Evolutionary conservation across 2,888 invertebrate genomes (phyloP).

Genomic region (Dyspetes luteomarginatus): DNA sequence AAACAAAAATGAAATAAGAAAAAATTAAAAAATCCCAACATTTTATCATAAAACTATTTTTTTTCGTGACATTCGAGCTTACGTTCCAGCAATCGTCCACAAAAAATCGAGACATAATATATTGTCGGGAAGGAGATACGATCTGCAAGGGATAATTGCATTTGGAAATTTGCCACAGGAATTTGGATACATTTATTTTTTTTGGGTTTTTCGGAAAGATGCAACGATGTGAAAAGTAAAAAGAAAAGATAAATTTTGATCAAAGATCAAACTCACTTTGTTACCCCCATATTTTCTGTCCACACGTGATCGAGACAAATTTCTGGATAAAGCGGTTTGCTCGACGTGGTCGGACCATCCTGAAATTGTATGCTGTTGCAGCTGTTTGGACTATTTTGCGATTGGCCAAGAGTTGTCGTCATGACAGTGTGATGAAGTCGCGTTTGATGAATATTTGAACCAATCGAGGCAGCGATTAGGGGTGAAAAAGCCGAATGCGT

Average conservation of each 20-base stretch:
- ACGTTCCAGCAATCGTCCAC: slow-evolving; percentile 41
- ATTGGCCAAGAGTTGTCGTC: slow-evolving; percentile 74
- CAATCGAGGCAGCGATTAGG: slow-evolving; percentile 71
- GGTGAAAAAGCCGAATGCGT: slow-evolving; percentile 80
- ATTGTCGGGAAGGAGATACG: slow-evolving; percentile 22
- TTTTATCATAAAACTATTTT: slow-evolving; percentile 4
- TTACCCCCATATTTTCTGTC: slow-evolving; percentile 88
- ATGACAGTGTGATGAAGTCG: slow-evolving; percentile 79
- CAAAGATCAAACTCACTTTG: slow-evolving; percentile 76
- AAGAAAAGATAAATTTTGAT: not conserved
- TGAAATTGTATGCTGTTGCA: slow-evolving; percentile 77
- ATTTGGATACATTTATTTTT: not conserved
- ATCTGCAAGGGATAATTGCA: slow-evolving; percentile 28
- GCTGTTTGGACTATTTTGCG: slow-evolving; percentile 73
- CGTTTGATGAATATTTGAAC: slow-evolving; percentile 74
- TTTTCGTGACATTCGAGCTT: not conserved
- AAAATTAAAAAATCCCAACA: slow-evolving; percentile 1
- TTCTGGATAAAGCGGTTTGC: slow-evolving; percentile 91
- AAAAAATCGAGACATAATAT: slow-evolving; percentile 31
- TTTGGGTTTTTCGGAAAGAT: not conserved
- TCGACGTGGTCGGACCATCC: slow-evolving; percentile 72
- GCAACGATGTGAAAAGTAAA: not conserved
- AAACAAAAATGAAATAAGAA: slow-evolving; percentile 58
- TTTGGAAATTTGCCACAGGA: not conserved
- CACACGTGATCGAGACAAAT: slow-evolving; percentile 95